phyloP scores from a whole-genome alignment of 2,888 invertebrate genomes.

The Stenotaenia linearis region DNA sequence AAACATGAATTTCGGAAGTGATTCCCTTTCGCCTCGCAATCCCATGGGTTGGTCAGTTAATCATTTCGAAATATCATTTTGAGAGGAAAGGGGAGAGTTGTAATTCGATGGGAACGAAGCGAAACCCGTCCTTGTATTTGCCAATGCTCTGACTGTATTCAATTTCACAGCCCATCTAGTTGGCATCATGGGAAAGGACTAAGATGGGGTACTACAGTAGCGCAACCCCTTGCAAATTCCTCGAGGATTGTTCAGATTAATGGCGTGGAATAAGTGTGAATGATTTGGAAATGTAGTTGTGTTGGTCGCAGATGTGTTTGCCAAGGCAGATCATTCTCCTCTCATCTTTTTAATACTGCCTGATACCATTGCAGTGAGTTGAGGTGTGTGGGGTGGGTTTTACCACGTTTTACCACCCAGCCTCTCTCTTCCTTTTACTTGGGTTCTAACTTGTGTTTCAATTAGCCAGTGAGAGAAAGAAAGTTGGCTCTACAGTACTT shows the following conservation, averaged over 20 bases:
- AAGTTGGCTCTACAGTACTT: background rate
- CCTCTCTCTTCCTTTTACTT: too few relatives aligned
- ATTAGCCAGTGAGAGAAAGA: background rate
- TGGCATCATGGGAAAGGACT: slow-evolving; percentile 26
- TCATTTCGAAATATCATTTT: background rate
- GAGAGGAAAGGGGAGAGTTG: background rate
- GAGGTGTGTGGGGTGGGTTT: background rate
- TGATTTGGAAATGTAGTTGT: slow-evolving; percentile 31
- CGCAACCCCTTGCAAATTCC: slow-evolving; percentile 22
- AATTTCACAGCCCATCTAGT: slow-evolving; percentile 30
- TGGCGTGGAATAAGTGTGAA: slow-evolving; percentile 31
- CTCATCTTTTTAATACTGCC: slow-evolving; percentile 26
- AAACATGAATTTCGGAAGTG: background rate
- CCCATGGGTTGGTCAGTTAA: background rate
- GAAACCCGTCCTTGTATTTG: background rate
- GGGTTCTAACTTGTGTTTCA: background rate
- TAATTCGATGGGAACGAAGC: background rate
- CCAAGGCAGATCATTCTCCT: slow-evolving; percentile 27
- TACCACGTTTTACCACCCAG: background rate
- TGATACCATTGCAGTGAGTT: background rate
- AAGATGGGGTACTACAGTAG: background rate
- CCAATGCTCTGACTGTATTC: slow-evolving; percentile 16
- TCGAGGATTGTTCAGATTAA: slow-evolving; percentile 31
- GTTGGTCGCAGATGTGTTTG: slow-evolving; percentile 32
- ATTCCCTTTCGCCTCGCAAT: background rate